These are phyloP conservation scores for Kradibia gibbosae DNA, from an alignment of 1,140 invertebrate genomes.

Conservation along the genomic window DNA sequence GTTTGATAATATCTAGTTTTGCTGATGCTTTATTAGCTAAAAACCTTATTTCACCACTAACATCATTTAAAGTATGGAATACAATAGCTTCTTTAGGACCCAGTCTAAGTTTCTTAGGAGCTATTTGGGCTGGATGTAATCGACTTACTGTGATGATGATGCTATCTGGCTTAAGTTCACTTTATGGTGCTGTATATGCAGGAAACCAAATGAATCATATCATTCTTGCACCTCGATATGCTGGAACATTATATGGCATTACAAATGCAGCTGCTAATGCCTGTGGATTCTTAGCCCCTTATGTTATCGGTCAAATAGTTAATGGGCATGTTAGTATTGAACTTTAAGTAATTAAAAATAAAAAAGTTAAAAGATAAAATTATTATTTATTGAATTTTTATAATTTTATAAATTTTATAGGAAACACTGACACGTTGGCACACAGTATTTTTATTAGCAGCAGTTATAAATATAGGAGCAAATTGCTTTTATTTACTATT, in stretches of 20 bases:
- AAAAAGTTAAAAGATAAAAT: too few relatives aligned
- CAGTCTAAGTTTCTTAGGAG: constrained; percentile 81
- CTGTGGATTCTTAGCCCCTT: constrained; percentile 90
- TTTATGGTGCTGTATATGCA: constrained; percentile 83
- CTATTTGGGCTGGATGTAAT: constrained; percentile 85
- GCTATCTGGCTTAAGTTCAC: constrained; percentile 80
- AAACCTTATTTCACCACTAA: constrained; percentile 76
- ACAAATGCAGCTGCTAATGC: constrained; percentile 90
- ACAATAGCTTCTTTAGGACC: constrained; percentile 82
- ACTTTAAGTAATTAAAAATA: too few relatives aligned
- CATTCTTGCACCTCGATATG: constrained; percentile 87
- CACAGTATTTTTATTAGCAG: constrained; percentile 89
- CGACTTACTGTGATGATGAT: constrained; percentile 80
- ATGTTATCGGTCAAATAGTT: constrained; percentile 82
- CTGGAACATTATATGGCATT: constrained; percentile 90
- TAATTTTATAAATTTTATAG: constrained; percentile 74
- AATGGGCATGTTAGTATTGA: constrained; percentile 78
- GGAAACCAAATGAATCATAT: constrained; percentile 92
- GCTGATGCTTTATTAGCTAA: constrained; percentile 80
- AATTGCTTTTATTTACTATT: constrained; percentile 88
- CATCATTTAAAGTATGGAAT: constrained; percentile 85
- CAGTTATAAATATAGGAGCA: constrained; percentile 82
- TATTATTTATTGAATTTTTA: not conserved
- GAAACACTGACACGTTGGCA: constrained; percentile 89
- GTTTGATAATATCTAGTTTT: constrained; percentile 79